Percentiles rank a stretch among this genome's conserved stretches.
These are phyloP conservation scores for Crenuchus spilurus DNA, from an alignment of 2,797 vertebrate species.

Conservation along the genomic window DNA sequence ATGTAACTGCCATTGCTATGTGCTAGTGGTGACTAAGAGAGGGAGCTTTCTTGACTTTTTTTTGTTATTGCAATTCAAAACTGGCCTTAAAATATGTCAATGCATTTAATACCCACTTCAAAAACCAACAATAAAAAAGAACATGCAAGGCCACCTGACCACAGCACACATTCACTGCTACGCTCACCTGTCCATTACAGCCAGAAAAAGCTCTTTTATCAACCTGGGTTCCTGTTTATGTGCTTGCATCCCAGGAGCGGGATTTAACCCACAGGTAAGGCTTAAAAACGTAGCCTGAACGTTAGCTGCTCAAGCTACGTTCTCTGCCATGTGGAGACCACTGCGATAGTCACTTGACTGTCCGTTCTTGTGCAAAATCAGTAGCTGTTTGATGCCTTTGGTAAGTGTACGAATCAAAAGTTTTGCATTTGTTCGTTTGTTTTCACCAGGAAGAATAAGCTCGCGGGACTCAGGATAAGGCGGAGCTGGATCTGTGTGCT, in stretches of 20 bases:
- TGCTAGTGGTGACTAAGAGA: not conserved
- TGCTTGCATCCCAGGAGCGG: slow-evolving; percentile 22
- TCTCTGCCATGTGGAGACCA: slow-evolving; percentile 27
- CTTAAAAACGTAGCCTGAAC: slow-evolving; percentile 62
- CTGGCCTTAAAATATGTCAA: no score
- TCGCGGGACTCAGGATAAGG: slow-evolving; percentile 79
- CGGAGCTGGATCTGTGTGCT: slow-evolving; percentile 77
- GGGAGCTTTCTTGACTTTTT: no score
- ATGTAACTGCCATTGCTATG: not conserved
- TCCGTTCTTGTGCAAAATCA: slow-evolving; percentile 41
- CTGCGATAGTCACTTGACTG: slow-evolving; percentile 47
- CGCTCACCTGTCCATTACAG: slow-evolving; percentile 2
- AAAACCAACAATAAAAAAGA: slow-evolving; percentile 55
- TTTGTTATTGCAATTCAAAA: slow-evolving; percentile 25
- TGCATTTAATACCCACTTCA: not conserved
- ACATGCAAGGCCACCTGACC: slow-evolving; percentile 34
- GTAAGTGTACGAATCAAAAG: slow-evolving; percentile 18
- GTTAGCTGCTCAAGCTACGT: slow-evolving; percentile 20
- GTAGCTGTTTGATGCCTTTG: slow-evolving; percentile 32
- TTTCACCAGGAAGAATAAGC: slow-evolving; percentile 65
- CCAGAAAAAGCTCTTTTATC: not conserved
- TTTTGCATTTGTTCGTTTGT: slow-evolving; percentile 37
- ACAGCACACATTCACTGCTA: slow-evolving; percentile 11
- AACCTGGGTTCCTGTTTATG: not conserved
- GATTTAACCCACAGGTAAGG: slow-evolving; percentile 67